Percentiles rank a stretch among this genome's conserved stretches.
Conservation (phyloP, 2,888 invertebrate species). For the Clusia tigrina region DNA sequence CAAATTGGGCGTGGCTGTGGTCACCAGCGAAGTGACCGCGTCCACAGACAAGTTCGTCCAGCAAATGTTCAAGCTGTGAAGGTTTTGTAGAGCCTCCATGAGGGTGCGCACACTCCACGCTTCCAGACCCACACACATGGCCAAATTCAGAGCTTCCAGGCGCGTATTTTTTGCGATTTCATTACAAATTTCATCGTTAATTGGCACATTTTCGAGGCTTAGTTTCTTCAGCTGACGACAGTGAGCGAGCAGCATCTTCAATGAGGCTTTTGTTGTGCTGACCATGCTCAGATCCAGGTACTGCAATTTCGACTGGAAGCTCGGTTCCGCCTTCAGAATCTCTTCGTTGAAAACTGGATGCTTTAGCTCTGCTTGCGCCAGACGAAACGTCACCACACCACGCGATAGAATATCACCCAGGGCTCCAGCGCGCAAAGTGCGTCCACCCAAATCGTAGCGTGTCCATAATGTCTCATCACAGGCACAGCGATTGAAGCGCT, state of each 20-base stretch:
- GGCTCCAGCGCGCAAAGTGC: slow-evolving; percentile 73
- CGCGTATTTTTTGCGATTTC: slow-evolving; percentile 73
- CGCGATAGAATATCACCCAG: slow-evolving; percentile 77
- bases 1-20: slow-evolving; percentile 71
- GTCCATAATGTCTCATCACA: slow-evolving; percentile 89
- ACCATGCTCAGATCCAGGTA: slow-evolving; percentile 89
- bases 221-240: slow-evolving; percentile 80
- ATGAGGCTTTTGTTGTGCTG: slow-evolving; percentile 68
- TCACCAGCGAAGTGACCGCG: slow-evolving; percentile 70
- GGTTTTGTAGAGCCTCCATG: slow-evolving; percentile 65
- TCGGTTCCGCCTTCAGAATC: slow-evolving; percentile 54
- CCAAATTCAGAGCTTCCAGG: slow-evolving; percentile 82
- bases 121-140: slow-evolving; percentile 80
- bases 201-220: slow-evolving; percentile 80
- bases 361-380: slow-evolving; percentile 77
- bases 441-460: slow-evolving; percentile 79
- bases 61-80: slow-evolving; percentile 76
- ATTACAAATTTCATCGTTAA: slow-evolving; percentile 73
- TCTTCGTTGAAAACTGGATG: slow-evolving; percentile 67
- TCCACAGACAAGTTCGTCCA: slow-evolving; percentile 78
- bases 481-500: slow-evolving; percentile 80
- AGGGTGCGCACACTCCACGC: slow-evolving; percentile 71
- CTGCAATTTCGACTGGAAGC: slow-evolving; percentile 72
- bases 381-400: slow-evolving; percentile 79
- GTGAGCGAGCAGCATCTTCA: slow-evolving; percentile 70